These are phyloP conservation scores for Lindbergichthys nudifrons DNA, from an alignment of 2,797 vertebrate species.

Conservation along the genomic window DNA sequence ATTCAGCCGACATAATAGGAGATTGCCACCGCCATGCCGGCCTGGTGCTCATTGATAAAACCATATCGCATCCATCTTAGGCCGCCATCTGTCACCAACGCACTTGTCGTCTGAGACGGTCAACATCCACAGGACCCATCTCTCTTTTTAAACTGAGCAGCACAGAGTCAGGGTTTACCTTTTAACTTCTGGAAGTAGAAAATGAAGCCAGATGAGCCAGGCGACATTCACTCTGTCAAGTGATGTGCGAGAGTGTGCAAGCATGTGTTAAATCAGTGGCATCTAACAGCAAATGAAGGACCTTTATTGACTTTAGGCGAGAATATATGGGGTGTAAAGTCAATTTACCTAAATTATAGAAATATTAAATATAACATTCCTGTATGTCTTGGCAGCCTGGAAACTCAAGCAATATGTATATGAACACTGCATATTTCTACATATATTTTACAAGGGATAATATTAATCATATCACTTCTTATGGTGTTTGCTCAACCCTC, in stretches of 20 bases:
- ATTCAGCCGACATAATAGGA: constrained; percentile 85
- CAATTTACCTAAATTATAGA: constrained; percentile 25
- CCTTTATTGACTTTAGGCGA: neutral
- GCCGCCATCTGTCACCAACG: constrained; percentile 75
- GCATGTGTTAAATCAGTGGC: constrained; percentile 14
- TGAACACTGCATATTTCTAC: constrained; percentile 8
- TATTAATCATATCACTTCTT: constrained; percentile 18
- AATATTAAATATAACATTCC: constrained; percentile 1
- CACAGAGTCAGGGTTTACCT: constrained; percentile 80
- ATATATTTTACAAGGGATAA: constrained; percentile 1
- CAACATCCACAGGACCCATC: constrained; percentile 82
- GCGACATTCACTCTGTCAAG: constrained; percentile 49
- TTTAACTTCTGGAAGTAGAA: constrained; percentile 75
- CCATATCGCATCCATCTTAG: constrained; percentile 86
- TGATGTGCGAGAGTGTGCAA: constrained; percentile 23
- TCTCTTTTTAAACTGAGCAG: constrained; percentile 77
- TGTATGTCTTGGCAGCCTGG: constrained; percentile 1
- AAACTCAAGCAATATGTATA: constrained; percentile 3
- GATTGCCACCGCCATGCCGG: constrained; percentile 79
- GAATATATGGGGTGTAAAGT: constrained; percentile 16
- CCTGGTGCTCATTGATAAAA: constrained; percentile 89
- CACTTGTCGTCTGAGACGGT: constrained; percentile 82
- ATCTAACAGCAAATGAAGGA: constrained; percentile 39
- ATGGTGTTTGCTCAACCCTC: constrained; percentile 18
- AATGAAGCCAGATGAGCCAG: constrained; percentile 60